These are phyloP conservation scores for Conus ventricosus DNA, from an alignment of 1,140 invertebrate species.

Conservation along the genomic window DNA sequence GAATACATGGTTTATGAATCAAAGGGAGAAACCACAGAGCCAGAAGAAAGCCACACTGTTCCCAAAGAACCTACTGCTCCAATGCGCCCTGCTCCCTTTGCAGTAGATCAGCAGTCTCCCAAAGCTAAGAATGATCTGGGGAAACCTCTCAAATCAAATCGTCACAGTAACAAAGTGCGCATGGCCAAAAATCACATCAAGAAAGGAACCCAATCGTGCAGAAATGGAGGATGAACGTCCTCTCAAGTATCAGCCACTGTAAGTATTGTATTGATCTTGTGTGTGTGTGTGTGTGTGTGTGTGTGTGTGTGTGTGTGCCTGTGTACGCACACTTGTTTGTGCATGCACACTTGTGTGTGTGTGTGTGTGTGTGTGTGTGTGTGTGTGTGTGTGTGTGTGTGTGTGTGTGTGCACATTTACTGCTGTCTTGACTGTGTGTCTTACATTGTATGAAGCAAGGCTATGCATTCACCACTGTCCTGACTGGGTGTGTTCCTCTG, in stretches of 20 bases:
- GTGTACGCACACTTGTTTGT: too few species aligned
- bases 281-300: too few species aligned
- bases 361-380: too few species aligned
- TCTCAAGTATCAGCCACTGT: slow-evolving; percentile 6
- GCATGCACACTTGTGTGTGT: too few species aligned
- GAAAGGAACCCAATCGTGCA: not conserved
- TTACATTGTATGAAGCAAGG: too few species aligned
- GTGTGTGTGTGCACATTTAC: too few species aligned
- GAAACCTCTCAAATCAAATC: slow-evolving; percentile 60
- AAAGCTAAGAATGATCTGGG: slow-evolving; percentile 59
- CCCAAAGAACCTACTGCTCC: not conserved
- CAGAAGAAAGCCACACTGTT: not conserved
- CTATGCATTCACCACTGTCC: too few species aligned
- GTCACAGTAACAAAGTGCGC: slow-evolving; percentile 62
- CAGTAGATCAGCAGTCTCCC: slow-evolving; percentile 55
- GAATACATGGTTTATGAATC: slow-evolving; percentile 71
- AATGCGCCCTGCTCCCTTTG: slow-evolving; percentile 53
- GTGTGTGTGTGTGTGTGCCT: too few species aligned
- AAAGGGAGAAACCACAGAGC: slow-evolving; percentile 43
- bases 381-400: too few species aligned
- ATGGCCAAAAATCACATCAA: slow-evolving; percentile 47
- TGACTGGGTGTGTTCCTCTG: too few species aligned
- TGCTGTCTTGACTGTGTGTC: too few species aligned
- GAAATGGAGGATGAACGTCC: not conserved
- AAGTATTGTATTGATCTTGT: not conserved